Conservation (phyloP, 2,888 invertebrate species). For the Odontomyia ornata region DNA sequence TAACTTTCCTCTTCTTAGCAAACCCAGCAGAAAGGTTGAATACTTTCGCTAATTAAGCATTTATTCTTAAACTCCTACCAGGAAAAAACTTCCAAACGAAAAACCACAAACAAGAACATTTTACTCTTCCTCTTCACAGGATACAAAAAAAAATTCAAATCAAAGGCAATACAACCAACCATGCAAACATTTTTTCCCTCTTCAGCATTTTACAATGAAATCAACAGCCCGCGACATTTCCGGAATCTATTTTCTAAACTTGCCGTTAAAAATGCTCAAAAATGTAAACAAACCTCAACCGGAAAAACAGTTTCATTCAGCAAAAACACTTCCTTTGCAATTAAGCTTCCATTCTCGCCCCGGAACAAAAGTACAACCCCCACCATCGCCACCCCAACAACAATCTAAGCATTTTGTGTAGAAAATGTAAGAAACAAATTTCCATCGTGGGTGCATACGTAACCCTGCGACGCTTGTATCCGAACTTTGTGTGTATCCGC, state of each 20-base stretch:
- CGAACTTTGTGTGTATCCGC: too few species aligned
- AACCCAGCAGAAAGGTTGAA: too few species aligned
- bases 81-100: too few species aligned
- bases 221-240: neutral
- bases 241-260: neutral
- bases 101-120: too few species aligned
- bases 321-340: slow-evolving; percentile 21
- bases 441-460: neutral
- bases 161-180: too few species aligned
- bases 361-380: neutral
- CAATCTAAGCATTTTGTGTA: neutral
- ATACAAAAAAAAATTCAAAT: too few species aligned
- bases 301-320: slow-evolving; percentile 32
- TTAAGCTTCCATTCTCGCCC: slow-evolving; percentile 8
- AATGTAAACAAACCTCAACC: slow-evolving; percentile 36
- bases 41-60: too few species aligned
- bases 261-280: neutral
- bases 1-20: too few species aligned
- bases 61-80: too few species aligned
- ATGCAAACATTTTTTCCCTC: too few species aligned
- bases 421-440: neutral
- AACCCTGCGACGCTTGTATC: neutral
- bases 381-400: neutral
- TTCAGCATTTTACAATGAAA: too few species aligned
- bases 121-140: too few species aligned